Percentiles rank a stretch among this genome's conserved stretches.
phyloP scores from a whole-genome alignment of 2,113 vertebrate species.

The Oryzias woworae region DNA sequence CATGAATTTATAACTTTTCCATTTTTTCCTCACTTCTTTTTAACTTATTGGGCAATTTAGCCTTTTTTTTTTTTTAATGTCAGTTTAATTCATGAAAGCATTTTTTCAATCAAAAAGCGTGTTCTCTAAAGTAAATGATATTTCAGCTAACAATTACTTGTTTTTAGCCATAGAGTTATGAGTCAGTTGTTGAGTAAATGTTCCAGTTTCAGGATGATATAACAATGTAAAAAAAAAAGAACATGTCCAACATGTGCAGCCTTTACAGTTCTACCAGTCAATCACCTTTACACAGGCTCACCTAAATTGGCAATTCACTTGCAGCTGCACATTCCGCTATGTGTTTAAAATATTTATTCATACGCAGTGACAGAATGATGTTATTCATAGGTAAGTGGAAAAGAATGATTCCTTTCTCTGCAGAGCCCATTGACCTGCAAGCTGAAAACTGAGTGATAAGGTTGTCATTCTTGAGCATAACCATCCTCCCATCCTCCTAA shows the following conservation, averaged over 20 bases:
- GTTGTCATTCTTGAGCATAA: constrained; percentile 63
- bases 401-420: constrained; percentile 57
- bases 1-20: constrained; percentile 41
- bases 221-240: neutral
- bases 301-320: neutral
- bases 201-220: constrained; percentile 1
- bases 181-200: neutral
- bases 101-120: constrained; percentile 9
- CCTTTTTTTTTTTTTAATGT: constrained; percentile 24
- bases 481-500: constrained; percentile 64
- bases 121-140: neutral
- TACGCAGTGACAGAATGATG: constrained; percentile 18
- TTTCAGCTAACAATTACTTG: neutral
- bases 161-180: neutral
- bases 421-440: constrained; percentile 60
- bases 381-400: constrained; percentile 38
- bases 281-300: neutral
- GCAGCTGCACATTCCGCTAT: neutral
- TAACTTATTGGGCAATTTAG: neutral
- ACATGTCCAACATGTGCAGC: neutral
- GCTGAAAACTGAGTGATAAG: constrained; percentile 66
- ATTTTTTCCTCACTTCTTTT: constrained; percentile 26
- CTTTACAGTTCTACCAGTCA: neutral
- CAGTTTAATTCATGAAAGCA: constrained; percentile 16
- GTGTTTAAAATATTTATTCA: constrained; percentile 12